phyloP scores from a whole-genome alignment of 2,113 vertebrate species.

The Zapornia atra region DNA sequence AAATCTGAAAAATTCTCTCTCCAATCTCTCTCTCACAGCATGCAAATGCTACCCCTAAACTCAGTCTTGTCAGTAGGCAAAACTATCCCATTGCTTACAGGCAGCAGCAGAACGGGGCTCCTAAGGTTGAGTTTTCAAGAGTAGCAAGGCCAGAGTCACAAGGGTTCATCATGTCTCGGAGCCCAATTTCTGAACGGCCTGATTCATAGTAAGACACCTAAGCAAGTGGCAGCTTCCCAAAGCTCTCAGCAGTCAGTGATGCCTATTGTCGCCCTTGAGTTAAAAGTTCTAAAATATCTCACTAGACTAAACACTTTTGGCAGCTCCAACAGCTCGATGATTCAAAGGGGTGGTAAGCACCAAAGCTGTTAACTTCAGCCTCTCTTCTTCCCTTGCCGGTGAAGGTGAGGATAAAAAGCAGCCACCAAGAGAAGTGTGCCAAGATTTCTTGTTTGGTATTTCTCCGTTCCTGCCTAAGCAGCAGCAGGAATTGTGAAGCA shows the following conservation, averaged over 20 bases:
- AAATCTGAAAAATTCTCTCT: neutral
- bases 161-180: neutral
- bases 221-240: neutral
- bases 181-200: neutral
- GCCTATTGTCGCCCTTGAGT: neutral
- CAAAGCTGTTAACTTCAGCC: neutral
- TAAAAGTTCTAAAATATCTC: neutral
- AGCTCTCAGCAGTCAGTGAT: neutral
- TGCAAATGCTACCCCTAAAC: neutral
- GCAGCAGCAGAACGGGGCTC: neutral
- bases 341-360: neutral
- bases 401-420: neutral
- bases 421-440: neutral
- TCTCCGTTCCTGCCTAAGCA: accelerated
- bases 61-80: neutral
- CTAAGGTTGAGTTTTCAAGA: neutral
- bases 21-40: neutral
- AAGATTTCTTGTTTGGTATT: neutral
- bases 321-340: neutral
- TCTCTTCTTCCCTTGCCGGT: accelerated
- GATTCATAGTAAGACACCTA: neutral
- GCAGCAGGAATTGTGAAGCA: neutral
- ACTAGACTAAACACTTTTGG: neutral
- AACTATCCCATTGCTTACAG: neutral
- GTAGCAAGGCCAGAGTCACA: neutral